These are phyloP conservation scores for Noctilio leporinus DNA, from an alignment of 2,113 vertebrate genomes.

Conservation along the genomic window DNA sequence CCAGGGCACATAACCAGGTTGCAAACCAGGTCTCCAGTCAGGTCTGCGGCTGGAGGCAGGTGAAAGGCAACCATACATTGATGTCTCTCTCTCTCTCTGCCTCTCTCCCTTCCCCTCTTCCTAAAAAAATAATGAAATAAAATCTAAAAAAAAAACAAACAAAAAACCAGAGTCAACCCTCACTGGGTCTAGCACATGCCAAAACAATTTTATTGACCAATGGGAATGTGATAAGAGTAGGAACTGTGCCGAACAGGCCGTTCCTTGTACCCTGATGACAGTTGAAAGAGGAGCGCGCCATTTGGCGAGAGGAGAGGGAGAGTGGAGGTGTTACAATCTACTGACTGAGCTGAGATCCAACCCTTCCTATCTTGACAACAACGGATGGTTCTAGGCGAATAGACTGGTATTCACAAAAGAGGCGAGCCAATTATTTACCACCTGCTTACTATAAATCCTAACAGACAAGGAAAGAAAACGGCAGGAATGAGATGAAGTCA, in stretches of 20 bases:
- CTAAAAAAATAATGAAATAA: no score
- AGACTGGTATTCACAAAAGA: not conserved
- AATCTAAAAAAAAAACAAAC: no score
- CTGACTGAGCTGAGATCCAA: not conserved
- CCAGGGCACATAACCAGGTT: no score
- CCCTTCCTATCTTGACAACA: not conserved
- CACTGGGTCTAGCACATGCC: not conserved
- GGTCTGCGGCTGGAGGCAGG: no score
- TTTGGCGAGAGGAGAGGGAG: not conserved
- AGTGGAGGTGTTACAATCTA: not conserved
- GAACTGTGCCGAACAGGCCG: fast-evolving
- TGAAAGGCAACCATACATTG: no score
- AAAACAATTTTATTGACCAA: not conserved
- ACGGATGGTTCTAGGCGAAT: not conserved
- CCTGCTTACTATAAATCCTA: not conserved
- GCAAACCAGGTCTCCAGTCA: no score
- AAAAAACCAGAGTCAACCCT: not conserved
- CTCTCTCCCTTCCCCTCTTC: no score
- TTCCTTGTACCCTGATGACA: not conserved
- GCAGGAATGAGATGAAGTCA: not conserved
- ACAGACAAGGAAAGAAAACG: not conserved
- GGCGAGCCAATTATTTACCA: not conserved
- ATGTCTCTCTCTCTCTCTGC: no score
- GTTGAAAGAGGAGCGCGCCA: not conserved
- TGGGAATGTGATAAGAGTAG: not conserved